Base-by-base conservation (phyloP, 1,140 invertebrate species). In the Cherax quadricarinatus region DNA sequence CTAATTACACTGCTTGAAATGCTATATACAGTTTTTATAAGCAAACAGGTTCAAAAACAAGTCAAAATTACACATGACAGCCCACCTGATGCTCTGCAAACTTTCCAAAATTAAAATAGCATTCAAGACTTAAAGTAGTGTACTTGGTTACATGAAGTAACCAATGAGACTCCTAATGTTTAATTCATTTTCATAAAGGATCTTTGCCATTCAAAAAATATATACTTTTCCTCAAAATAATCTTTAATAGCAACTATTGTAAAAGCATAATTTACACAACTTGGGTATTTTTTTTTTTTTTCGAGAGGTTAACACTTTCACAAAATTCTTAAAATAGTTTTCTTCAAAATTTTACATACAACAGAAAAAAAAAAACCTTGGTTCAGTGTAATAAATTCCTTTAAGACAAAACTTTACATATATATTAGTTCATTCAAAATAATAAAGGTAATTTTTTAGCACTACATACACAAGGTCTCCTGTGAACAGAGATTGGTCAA, bases 231-330 rank as follows among this genome's bases (percentile, higher is more conserved):
- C 88, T 88, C 86, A 88, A 88, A 88, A 88, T 88, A 88, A 81
- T 88, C 86, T 88, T 88, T 88, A 88, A 88, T 88, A 88, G 86
- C 86, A 88, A 88, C 86, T 88, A 88, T 73, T 88, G 86, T 48
- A 88, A 88, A 88, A 88, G 86, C 86, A 88, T 88, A 88, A 88
- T 88, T 88, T 88, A 88, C 86, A 88, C 78, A 88, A 88, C 49
- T 88, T 88, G 53, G 53, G 49, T 75, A 2, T 2, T 88, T 62
- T 88, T 75, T 66, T 66, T 66, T 66, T 66, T 66, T 81, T 81
- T 81, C 51, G 24, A 18, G 75, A 51, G 86, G 86, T 88, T 57
- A 88, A 88, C 75, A 88, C 78, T 30, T 75, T 30, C 70, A 75
- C 70, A 75, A 75, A 75, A 75, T 75, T 9, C n/a, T 30, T 75